Evolutionary conservation across 2,797 vertebrate genomes (phyloP).

Genomic region (Tapirus indicus): DNA sequence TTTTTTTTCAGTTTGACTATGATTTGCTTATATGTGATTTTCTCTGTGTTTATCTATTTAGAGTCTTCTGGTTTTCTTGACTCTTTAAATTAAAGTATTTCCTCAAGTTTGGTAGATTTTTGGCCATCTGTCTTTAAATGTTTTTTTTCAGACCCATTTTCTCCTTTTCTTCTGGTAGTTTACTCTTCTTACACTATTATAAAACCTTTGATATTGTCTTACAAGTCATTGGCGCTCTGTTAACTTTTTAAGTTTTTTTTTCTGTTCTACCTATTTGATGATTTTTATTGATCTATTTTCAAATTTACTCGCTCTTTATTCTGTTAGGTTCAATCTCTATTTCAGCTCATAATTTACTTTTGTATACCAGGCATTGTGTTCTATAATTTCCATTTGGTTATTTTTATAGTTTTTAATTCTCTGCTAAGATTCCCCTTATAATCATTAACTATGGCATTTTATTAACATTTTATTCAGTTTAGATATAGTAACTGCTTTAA

Average conservation of each 20-base stretch:
- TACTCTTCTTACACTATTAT: neutral
- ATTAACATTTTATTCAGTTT: neutral
- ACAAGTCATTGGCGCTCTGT: neutral
- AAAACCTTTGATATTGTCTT: neutral
- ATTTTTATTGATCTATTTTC: neutral
- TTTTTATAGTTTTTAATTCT: conserved; percentile 13
- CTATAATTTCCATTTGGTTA: neutral
- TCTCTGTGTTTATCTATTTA: neutral
- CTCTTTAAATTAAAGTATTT: neutral
- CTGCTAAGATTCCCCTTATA: neutral
- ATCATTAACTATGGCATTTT: neutral
- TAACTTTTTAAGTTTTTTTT: neutral
- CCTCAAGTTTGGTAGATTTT: neutral
- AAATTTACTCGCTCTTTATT: neutral
- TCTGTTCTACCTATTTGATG: neutral
- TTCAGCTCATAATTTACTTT: neutral
- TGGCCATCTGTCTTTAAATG: neutral
- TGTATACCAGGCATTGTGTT: neutral
- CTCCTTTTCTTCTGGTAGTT: neutral
- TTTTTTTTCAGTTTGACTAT: neutral
- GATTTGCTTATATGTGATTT: neutral
- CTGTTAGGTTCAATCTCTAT: neutral
- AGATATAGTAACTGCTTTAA: neutral
- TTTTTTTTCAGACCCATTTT: neutral
- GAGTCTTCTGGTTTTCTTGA: neutral